A percentile compares a stretch with the other conserved stretches of the same genome.
phyloP scores from a whole-genome alignment of 2,888 invertebrate species.

The Lottia gigantea region DNA sequence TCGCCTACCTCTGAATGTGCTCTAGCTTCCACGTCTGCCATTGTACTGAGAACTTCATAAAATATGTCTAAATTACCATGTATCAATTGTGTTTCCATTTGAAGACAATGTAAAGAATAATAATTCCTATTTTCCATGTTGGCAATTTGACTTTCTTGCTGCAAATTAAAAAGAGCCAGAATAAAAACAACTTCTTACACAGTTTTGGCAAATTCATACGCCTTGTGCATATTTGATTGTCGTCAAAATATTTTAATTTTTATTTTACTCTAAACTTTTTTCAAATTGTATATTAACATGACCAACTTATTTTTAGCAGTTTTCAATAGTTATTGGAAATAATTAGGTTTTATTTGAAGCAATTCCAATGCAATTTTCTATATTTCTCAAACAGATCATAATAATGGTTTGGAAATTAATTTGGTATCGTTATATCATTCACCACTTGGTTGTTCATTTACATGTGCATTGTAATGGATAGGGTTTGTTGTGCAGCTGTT shows the following conservation, averaged over 20 bases:
- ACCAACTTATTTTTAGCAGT: no score
- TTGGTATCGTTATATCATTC: no score
- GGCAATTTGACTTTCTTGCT: slow-evolving; percentile 67
- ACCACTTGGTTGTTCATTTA: background rate
- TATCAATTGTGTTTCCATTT: slow-evolving; percentile 69
- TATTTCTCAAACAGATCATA: slow-evolving; percentile 1
- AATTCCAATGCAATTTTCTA: background rate
- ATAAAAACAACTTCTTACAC: background rate
- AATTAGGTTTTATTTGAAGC: background rate
- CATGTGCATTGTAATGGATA: no score
- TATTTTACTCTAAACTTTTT: no score
- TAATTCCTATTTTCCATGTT: slow-evolving; percentile 69
- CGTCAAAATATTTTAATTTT: no score
- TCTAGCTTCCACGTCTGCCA: slow-evolving; percentile 53
- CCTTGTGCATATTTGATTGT: no score
- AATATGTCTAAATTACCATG: slow-evolving; percentile 66
- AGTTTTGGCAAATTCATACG: no score
- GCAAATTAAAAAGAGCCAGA: slow-evolving; percentile 25
- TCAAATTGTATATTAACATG: no score
- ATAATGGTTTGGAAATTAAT: background rate
- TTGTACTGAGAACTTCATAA: slow-evolving; percentile 53
- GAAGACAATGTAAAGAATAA: slow-evolving; percentile 68
- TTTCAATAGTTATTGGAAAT: no score
- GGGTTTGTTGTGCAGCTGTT: no score
- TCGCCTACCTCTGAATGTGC: slow-evolving; percentile 51